These are phyloP conservation scores for Galerucella pusilla DNA, from an alignment of 2,888 invertebrate genomes.

Conservation along the genomic window DNA sequence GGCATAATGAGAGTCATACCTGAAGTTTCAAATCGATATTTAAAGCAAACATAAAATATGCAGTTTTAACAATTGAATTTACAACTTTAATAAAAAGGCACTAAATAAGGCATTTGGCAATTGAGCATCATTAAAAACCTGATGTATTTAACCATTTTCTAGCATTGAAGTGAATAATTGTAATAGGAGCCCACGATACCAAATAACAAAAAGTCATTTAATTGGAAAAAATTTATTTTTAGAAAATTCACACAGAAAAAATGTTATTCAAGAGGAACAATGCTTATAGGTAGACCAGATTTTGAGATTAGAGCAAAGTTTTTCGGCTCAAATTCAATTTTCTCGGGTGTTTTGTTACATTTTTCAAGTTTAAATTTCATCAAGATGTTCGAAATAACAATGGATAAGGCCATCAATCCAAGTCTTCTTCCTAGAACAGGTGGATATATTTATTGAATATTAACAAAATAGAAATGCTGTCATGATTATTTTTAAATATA, in stretches of 20 bases:
- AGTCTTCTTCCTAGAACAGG: slow-evolving; percentile 47
- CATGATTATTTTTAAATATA: no score
- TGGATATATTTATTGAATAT: neutral
- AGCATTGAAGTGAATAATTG: no score
- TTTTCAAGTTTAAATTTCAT: slow-evolving; percentile 47
- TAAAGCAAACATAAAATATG: no score
- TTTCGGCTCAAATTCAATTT: slow-evolving; percentile 47
- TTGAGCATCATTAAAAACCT: no score
- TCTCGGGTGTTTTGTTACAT: slow-evolving; percentile 45
- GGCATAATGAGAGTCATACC: no score
- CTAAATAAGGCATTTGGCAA: no score
- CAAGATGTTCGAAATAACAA: slow-evolving; percentile 34
- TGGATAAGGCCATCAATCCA: slow-evolving; percentile 34
- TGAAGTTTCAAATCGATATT: no score
- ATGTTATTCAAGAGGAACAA: slow-evolving; percentile 19
- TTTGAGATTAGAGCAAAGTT: slow-evolving; percentile 44
- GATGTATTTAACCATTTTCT: no score
- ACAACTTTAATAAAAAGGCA: no score
- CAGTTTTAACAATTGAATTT: no score
- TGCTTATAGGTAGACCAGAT: slow-evolving; percentile 45
- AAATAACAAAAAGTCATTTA: no score
- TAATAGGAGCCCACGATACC: no score
- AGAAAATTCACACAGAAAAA: neutral
- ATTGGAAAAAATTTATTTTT: neutral
- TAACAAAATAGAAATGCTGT: neutral